Base-by-base conservation (phyloP, 2,113 vertebrate species). In the Halcyon senegalensis region DNA sequence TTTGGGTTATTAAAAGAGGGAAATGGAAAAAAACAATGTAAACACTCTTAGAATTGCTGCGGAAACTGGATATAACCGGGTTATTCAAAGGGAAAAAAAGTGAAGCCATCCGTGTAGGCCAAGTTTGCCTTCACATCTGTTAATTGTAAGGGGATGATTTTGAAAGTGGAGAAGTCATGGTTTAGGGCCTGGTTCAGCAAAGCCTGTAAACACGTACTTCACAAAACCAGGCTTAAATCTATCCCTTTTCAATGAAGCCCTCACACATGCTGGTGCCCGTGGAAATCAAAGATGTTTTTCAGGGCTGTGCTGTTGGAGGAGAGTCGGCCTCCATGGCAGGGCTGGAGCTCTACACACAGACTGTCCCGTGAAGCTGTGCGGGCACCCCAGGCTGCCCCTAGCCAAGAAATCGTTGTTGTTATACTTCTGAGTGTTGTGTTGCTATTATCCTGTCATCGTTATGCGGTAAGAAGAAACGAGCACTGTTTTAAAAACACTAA, bases 21-120 rank as follows among this genome's bases (percentile, higher is more conserved):
- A 89, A 94, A 86, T 56, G 56, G 7, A 21, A 44, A 70, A 48
- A 70, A 44, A 37, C 9, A 19, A 53, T 35, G 75, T 94, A 97
- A 97, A 94, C 85, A 73, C 68, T 94, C 33, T 35, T 90, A 80
- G 6, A 64, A 82, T 90, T 93, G 85, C 79, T 88, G 88, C 8
- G 11, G 96, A 94, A 96, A 94, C 89, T 87, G 87, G 77, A 56
- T 89, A 76, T 87, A 93, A 90, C 85, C 74, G 73, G 84, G 51
- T 95, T 91, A 87, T 82, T 91, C 70, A 60, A 76, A 91, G 58
- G 55, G 73, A 35, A 37, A 81, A 48, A 46, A 82, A 89, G 72
- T 28, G 25, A 67, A 93, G 74, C 62, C 14, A 17, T 66, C 87
- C 4, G 3, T 75, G n/a, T 21, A 11, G 50, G 81, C 74, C 87